Evolutionary conservation across 2,113 vertebrate genomes (phyloP), one percentile per base, ranked within the genome.

Genomic region (Sisor rabdophorus): DNA sequence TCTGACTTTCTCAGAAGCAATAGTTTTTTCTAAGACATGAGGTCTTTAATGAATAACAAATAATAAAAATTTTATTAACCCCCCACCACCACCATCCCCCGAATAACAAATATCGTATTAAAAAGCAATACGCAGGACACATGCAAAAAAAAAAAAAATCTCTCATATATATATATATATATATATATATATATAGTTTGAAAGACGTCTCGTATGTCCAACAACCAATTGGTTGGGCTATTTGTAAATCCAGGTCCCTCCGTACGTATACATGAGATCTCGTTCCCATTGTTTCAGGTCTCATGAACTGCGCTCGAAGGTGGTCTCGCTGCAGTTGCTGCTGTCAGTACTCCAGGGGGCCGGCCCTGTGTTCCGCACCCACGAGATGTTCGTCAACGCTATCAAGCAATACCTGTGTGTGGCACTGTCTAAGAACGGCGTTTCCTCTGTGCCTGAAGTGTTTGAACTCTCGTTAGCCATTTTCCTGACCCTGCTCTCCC

Each of bases 341-440:
- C 93, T 98, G 19, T 98, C 97, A 0, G 95, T 99, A 78, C 88
- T 99, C 77, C 97, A 99, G 88, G 95, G 94, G 0, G 97, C 97
- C 0, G 97, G 97, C 15, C 95, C 95, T 0, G 92, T 97, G 77
- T 99, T 99, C 85, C 93, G 95, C 86, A 97, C 95, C 0, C 96
- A 99, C 0, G 96, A 98, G 88, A 98, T 98, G 96, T 99, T 99
- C 59, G 95, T 98, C 87, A 98, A 95, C 30, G 96, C 96, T 44
- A 99, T 98, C 88, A 99, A 99, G 86, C 97, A 99, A 58, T 99
- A 98, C 75, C 93, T 99, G 81, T 99, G 97, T 52, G 97, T 99
- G 86, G 97, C 97, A 0, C 85, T 99, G 71, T 98, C 96, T 75
- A 99, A 98, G 85, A 99, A 99, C 0, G 96, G 97, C 16, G 96